A percentile compares a stretch with the other conserved stretches of the same genome.
Conservation (phyloP, 2,113 vertebrate species). For the Lagenorhynchus albirostris region DNA sequence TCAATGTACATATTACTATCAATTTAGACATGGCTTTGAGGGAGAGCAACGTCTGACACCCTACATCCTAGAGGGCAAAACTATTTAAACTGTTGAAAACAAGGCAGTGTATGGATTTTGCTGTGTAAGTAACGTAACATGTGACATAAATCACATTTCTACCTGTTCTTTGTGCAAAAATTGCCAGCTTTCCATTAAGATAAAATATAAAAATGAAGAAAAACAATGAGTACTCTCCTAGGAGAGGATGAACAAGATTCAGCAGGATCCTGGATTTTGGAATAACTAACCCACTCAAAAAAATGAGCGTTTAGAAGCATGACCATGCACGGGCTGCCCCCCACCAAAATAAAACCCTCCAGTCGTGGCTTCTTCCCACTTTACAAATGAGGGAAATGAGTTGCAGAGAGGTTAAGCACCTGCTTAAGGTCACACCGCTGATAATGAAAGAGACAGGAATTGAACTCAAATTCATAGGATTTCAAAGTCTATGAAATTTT, state of each 20-base stretch:
- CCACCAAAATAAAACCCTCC: neutral
- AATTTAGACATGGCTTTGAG: neutral
- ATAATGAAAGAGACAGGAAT: neutral
- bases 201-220: constrained; percentile 1
- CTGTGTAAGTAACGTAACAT: neutral
- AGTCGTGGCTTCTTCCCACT: neutral
- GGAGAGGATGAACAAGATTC: neutral
- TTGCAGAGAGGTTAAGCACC: neutral
- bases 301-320: neutral
- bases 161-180: neutral
- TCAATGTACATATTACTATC: neutral
- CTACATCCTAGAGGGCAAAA: neutral
- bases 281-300: neutral
- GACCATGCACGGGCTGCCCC: rapidly evolving
- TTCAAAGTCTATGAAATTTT: neutral
- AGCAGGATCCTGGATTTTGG: neutral
- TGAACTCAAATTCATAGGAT: neutral
- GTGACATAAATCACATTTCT: neutral
- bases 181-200: neutral
- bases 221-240: neutral
- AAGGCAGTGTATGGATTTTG: neutral
- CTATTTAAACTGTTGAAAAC: constrained; percentile 2
- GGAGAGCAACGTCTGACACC: neutral
- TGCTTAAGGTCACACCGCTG: neutral
- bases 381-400: neutral